Evolutionary conservation across 2,888 invertebrate genomes (phyloP).

Genomic region (Laspeyria flexula): DNA sequence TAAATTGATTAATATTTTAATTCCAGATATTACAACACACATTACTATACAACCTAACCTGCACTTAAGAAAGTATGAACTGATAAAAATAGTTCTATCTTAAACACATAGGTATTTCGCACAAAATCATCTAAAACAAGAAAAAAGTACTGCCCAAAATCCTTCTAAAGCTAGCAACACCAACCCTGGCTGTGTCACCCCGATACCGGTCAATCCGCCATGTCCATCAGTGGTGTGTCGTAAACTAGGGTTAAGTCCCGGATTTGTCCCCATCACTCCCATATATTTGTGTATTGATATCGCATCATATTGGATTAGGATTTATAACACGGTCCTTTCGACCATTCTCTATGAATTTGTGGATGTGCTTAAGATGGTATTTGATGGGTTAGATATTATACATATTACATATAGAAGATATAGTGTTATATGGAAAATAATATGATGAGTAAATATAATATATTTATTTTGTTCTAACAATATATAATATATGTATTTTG

Average conservation of each 20-base stretch:
- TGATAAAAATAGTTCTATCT: too few relatives aligned
- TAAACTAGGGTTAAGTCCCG: constrained; percentile 54
- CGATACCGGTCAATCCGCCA: constrained; percentile 54
- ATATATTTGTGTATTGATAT: constrained; percentile 44
- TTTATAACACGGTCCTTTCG: constrained; percentile 25
- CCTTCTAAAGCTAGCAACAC: constrained; percentile 27
- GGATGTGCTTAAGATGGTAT: constrained; percentile 3
- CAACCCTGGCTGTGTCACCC: constrained; percentile 37
- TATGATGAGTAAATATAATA: too few relatives aligned
- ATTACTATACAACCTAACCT: too few relatives aligned
- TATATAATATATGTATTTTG: too few relatives aligned
- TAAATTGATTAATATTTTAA: too few relatives aligned
- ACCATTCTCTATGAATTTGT: constrained; percentile 2
- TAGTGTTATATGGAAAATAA: too few relatives aligned
- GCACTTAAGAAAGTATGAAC: too few relatives aligned
- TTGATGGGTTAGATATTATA: background rate
- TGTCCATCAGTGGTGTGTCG: constrained; percentile 53
- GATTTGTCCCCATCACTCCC: constrained; percentile 40
- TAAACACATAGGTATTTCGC: too few relatives aligned
- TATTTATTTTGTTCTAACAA: too few relatives aligned
- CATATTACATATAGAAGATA: too few relatives aligned
- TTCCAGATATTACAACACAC: too few relatives aligned
- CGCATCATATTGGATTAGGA: constrained; percentile 33
- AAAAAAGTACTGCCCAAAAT: background rate
- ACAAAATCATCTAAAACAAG: too few relatives aligned